Base-by-base conservation (phyloP, 2,888 invertebrate genomes). In the Dioctria linearis region DNA sequence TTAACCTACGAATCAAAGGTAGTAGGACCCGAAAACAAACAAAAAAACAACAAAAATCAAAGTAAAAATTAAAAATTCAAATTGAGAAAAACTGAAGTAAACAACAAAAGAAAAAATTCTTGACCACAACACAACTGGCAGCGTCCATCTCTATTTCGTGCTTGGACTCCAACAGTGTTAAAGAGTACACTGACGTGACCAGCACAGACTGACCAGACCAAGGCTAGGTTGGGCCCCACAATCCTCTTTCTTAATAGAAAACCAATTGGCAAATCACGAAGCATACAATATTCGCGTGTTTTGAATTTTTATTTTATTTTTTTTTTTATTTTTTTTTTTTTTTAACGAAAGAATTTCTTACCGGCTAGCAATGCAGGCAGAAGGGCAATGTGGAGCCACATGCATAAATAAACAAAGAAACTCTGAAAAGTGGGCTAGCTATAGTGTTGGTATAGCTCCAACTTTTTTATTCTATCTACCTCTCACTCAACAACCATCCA, bases 401-500 rank as follows among this genome's bases (percentile, higher is more conserved):
- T 25, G n/a, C 54, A 54, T n/a, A n/a, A 46, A 54, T 54, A 54
- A 54, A 4, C 54, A 8, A 54, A n/a, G n/a, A 54, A 54, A 54
- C 4, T 54, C 11, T 54, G 3, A 46, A 46, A 46, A 54, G 54
- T 4, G 54, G 54, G 11, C 11, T 54, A n/a, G 54, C n/a, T 54
- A 25, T n/a, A 2, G 0, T 25, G 25, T 0, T 25, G 25, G 25
- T 25, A 25, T 25, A 25, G 54, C 54, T 54, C 54, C 54, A 2
- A 54, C 54, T 54, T 46, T 54, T 46, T 54, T 54, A 54, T 54
- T 54, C 54, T 3, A 11, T 54, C n/a, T n/a, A n/a, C n/a, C n/a
- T n/a, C 54, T 73, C 73, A 57, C 73, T 57, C 73, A 73, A 25
- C 57, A 57, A n/a, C n/a, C n/a, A n/a, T n/a, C 73, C 59, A 57